Evolutionary conservation across 1,140 invertebrate species (phyloP), one percentile per base, ranked within the genome.

Genomic region (Hylyphantes graminicola): DNA sequence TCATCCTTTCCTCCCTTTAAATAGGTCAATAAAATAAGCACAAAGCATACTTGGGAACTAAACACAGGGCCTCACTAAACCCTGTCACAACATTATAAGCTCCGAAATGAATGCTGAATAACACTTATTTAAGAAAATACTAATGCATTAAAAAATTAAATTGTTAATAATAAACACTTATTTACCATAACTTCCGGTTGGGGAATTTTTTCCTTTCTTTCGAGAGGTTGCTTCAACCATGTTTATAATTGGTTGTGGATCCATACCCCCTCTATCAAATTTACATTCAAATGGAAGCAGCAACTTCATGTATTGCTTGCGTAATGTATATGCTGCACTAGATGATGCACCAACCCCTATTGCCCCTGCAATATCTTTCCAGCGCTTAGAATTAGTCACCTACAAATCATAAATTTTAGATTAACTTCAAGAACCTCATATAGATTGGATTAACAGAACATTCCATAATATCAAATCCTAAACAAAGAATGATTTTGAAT

Each of bases 281-380:
- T 97, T 96, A 89, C 97, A 99, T 90, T 99, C 98, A 88, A 94
- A 99, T 12, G 96, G 94, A 88, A 99, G 91, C 87, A 99, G 91
- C 91, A 98, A 97, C 91, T 98, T 98, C 78, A 96, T 98, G 90
- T 99, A 99, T 90, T 99, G 97, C 91, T 98, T 99, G 54, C 97
- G 92, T 59, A 99, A 91, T 13, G 97, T 99, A 89, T 98, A 99
- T 0, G 97, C 97, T 63, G 97, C 97, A 89, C 96, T 98, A 81
- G 97, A 98, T 59, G 96, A 98, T 9, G 96, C 96, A 61, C 97
- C 96, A 86, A 99, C 97, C 57, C 96, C 96, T 79, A 98, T 91
- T 75, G 95, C 91, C 63, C 95, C 95, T 68, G 97, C 97, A 87
- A 99, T 97, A 90, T 99, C 97, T 90, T 98, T 98, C 98, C 98